Percentiles rank a stretch among this genome's conserved stretches.
Conservation (phyloP, 2,797 vertebrate genomes). For the Propithecus deckenii region DNA sequence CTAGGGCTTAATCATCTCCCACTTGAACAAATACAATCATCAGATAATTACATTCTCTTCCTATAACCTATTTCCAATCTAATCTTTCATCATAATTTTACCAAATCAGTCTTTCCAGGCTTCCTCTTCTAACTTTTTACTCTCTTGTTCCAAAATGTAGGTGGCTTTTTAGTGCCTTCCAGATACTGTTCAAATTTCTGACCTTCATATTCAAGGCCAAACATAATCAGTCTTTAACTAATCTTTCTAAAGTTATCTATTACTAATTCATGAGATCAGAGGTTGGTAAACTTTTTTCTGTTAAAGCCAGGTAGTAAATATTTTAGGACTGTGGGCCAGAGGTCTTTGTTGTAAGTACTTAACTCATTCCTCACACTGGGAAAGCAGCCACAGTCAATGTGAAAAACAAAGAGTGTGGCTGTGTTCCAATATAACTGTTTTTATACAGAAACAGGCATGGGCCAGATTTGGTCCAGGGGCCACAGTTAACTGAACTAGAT, state of each 20-base stretch:
- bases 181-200: background rate
- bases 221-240: background rate
- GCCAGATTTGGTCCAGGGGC: background rate
- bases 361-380: background rate
- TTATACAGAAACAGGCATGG: background rate
- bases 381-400: background rate
- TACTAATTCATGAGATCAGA: background rate
- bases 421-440: background rate
- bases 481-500: background rate
- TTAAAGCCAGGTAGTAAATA: background rate
- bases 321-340: background rate
- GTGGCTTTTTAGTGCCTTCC: background rate
- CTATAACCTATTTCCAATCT: background rate
- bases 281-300: background rate
- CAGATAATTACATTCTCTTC: conserved; percentile 29
- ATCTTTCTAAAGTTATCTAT: background rate
- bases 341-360: background rate
- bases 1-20: background rate
- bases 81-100: conserved; percentile 35
- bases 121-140: conserved; percentile 12
- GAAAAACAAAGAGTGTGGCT: background rate
- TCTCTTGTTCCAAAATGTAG: background rate
- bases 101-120: conserved; percentile 3
- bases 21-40: background rate
- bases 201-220: background rate